phyloP scores from a whole-genome alignment of 1,140 invertebrate species.

The Argopecten irradians region DNA sequence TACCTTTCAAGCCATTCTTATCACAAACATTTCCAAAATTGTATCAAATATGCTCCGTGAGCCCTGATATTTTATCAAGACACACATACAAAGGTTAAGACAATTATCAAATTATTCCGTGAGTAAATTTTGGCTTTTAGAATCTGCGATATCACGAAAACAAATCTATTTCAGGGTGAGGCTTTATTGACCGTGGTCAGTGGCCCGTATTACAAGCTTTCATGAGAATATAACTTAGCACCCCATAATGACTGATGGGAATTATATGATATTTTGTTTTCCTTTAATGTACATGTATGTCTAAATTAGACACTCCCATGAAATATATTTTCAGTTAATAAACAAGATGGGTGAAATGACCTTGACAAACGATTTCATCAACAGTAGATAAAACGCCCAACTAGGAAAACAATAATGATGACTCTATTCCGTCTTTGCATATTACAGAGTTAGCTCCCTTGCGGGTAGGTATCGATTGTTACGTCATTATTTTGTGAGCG shows the following conservation, averaged over 20 bases:
- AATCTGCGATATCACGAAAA: conserved; percentile 1
- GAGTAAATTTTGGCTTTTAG: conserved; percentile 16
- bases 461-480: too few relatives aligned
- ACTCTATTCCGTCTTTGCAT: too few relatives aligned
- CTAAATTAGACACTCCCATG: background rate
- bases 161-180: conserved; percentile 7
- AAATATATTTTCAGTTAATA: too few relatives aligned
- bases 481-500: too few relatives aligned
- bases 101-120: background rate
- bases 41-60: background rate
- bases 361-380: too few relatives aligned
- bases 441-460: too few relatives aligned
- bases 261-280: conserved; percentile 8
- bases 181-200: background rate
- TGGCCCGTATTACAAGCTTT: background rate
- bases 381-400: too few relatives aligned
- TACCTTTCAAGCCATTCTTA: conserved; percentile 10
- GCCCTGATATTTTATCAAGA: background rate
- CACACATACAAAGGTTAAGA: background rate
- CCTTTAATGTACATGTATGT: background rate
- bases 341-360: too few relatives aligned
- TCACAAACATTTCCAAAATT: background rate
- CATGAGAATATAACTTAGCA: conserved; percentile 7
- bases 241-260: background rate
- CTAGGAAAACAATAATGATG: too few relatives aligned